Conservation (phyloP, 2,797 vertebrate genomes). For the Huso huso region DNA sequence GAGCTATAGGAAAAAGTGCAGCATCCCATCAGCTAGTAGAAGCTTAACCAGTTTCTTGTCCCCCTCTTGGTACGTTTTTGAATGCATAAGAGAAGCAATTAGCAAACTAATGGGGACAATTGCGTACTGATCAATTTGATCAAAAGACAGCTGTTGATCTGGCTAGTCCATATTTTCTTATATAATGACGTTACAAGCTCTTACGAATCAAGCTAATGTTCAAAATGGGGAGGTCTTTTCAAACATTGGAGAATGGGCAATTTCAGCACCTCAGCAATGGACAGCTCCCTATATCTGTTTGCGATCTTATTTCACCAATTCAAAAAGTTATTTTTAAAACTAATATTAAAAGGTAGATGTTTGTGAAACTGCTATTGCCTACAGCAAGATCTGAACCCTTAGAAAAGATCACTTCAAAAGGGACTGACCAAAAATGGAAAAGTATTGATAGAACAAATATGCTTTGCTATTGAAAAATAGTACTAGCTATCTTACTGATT, state of each 20-base stretch:
- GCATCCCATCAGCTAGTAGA: slow-evolving; percentile 31
- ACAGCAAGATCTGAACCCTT: too few species aligned
- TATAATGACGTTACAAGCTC: slow-evolving; percentile 12
- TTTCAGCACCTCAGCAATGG: too few species aligned
- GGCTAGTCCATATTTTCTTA: slow-evolving; percentile 22
- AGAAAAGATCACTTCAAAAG: too few species aligned
- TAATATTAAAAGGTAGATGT: too few species aligned
- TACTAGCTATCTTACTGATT: too few species aligned
- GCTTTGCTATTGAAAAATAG: too few species aligned
- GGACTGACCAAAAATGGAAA: too few species aligned
- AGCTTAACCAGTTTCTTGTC: background rate
- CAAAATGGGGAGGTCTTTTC: background rate
- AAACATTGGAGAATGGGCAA: too few species aligned
- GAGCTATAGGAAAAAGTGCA: slow-evolving; percentile 56
- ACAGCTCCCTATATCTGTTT: too few species aligned
- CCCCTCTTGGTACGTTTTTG: too few species aligned
- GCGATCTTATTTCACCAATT: too few species aligned
- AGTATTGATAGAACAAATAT: too few species aligned
- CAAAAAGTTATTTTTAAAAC: background rate
- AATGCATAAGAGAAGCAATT: slow-evolving; percentile 33
- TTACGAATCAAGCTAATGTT: background rate
- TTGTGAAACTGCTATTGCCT: background rate
- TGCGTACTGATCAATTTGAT: slow-evolving; percentile 20
- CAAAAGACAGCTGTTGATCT: slow-evolving; percentile 12
- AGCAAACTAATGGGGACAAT: slow-evolving; percentile 48